These are phyloP conservation scores for Okapia johnstoni DNA, from an alignment of 2,113 vertebrate genomes.

Conservation along the genomic window DNA sequence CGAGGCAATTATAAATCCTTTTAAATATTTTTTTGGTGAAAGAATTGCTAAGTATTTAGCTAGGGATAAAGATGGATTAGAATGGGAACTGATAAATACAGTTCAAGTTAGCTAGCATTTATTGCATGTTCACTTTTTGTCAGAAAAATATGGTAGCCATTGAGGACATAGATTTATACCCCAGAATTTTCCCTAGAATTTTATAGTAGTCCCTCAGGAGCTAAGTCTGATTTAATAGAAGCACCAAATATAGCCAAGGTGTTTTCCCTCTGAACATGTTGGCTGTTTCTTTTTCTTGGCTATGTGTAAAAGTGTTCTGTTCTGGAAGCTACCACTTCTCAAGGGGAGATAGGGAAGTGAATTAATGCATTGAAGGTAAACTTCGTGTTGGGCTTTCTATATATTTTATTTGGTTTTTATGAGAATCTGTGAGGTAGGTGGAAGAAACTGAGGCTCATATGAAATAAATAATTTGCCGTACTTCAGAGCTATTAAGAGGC, in stretches of 20 bases:
- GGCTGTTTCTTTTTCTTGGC: not conserved
- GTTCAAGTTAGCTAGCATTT: not conserved
- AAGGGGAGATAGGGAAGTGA: not conserved
- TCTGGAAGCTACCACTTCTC: not conserved
- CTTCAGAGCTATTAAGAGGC: not conserved
- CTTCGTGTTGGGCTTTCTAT: not conserved
- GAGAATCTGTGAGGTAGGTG: not conserved
- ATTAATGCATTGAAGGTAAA: not conserved
- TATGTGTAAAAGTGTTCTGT: not conserved
- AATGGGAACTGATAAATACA: not conserved
- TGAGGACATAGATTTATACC: not conserved
- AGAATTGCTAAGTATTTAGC: not conserved
- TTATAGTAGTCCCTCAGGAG: not conserved
- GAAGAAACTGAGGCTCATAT: not conserved
- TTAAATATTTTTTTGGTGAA: not conserved
- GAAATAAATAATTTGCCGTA: not conserved
- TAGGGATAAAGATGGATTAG: not conserved
- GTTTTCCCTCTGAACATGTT: not conserved
- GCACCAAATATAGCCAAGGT: not conserved
- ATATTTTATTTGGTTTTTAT: not conserved
- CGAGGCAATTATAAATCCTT: not conserved
- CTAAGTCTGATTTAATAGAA: not conserved
- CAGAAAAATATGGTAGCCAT: not conserved
- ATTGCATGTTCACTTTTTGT: not conserved
- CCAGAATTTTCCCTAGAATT: not conserved